Conservation (phyloP, 2,113 vertebrate species). For the Ahaetulla prasina region DNA sequence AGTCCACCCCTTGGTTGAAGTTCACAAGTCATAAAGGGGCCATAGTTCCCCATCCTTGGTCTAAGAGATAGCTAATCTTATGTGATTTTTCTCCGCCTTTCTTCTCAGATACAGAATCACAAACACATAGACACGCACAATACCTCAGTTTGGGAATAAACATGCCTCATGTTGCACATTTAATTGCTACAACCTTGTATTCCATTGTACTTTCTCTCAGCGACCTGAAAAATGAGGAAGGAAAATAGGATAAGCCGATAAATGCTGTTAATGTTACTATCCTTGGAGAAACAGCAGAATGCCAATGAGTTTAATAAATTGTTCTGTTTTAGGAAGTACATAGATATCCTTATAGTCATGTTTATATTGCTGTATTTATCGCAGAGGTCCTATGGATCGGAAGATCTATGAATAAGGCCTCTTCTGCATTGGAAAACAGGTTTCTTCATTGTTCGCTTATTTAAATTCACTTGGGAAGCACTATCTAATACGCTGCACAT, state of each 20-base stretch:
- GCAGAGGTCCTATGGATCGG: neutral
- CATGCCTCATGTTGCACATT: neutral
- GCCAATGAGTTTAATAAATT: neutral
- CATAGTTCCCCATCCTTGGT: neutral
- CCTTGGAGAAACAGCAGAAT: neutral
- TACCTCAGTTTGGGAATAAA: neutral
- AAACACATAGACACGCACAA: neutral
- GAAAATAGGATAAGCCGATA: neutral
- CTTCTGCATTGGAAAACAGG: neutral
- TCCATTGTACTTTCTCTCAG: neutral
- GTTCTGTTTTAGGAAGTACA: neutral
- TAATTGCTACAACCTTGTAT: neutral
- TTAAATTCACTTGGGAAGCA: neutral
- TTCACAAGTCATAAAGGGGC: neutral
- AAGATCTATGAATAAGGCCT: neutral
- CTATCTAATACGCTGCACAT: neutral
- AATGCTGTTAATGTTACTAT: neutral
- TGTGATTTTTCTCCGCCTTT: neutral
- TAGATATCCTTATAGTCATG: neutral
- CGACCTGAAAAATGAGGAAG: neutral
- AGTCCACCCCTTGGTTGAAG: neutral
- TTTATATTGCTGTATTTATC: neutral
- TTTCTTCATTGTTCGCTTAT: neutral
- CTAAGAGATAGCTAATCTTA: neutral
- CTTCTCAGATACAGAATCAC: neutral